phyloP scores from a whole-genome alignment of 1,140 invertebrate species.

The Pararge aegeria region DNA sequence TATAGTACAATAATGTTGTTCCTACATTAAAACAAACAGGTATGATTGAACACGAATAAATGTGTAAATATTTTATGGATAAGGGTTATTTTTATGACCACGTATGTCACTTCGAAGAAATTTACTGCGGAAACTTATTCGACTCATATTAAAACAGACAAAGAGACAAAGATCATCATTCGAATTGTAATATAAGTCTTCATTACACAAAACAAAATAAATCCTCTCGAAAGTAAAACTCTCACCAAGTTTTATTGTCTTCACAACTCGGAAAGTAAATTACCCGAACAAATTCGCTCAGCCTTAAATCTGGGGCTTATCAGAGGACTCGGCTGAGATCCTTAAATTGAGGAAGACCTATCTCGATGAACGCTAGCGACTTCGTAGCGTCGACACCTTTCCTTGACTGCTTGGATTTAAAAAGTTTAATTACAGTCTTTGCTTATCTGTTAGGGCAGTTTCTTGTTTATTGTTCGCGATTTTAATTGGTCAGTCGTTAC shows the following conservation, averaged over 20 bases:
- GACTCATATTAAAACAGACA: neutral
- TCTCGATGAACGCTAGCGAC: constrained; percentile 58
- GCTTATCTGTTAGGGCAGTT: constrained; percentile 41
- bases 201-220: constrained; percentile 67
- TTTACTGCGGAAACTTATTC: neutral
- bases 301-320: constrained; percentile 74
- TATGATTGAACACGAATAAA: too few relatives aligned
- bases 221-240: constrained; percentile 57
- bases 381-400: constrained; percentile 66
- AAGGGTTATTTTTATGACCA: too few relatives aligned
- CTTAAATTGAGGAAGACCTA: constrained; percentile 73
- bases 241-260: constrained; percentile 70
- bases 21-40: too few relatives aligned
- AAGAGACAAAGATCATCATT: constrained; percentile 31
- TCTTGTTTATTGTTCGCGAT: neutral
- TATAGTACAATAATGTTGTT: too few relatives aligned
- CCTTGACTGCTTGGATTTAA: constrained; percentile 55
- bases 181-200: constrained; percentile 61
- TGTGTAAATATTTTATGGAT: too few relatives aligned
- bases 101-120: too few relatives aligned
- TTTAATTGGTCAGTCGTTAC: neutral
- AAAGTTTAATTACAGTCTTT: constrained; percentile 64
- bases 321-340: constrained; percentile 60
- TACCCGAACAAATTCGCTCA: constrained; percentile 73
- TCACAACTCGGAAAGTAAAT: constrained; percentile 73